Conservation (phyloP, 53 echinoderm and acorn worm genomes). For the Patiria pectinifera region DNA sequence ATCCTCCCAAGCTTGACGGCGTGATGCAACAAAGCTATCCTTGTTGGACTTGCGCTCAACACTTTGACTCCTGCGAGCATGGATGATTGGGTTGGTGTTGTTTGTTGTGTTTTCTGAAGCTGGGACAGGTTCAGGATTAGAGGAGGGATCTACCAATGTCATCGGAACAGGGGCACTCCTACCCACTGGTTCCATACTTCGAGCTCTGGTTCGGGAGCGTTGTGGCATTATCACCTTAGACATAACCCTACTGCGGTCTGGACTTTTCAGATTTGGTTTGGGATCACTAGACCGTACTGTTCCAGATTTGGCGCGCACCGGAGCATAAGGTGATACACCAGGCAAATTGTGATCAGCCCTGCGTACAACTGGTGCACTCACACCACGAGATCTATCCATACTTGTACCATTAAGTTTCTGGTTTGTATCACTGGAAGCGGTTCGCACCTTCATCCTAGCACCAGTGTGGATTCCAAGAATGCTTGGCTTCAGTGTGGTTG, state of each 20-base stretch:
- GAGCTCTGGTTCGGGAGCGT: conserved; percentile 36
- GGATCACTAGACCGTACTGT: conserved; percentile 32
- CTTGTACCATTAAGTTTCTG: conserved; percentile 32
- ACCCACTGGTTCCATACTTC: conserved; percentile 48
- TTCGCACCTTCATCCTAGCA: conserved; percentile 41
- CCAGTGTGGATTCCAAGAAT: conserved; percentile 33
- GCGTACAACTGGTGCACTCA: conserved; percentile 35
- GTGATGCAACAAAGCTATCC: conserved; percentile 71
- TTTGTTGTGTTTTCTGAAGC: neutral
- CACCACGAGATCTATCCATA: conserved; percentile 26
- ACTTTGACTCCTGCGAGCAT: conserved; percentile 41
- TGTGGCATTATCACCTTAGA: conserved; percentile 17
- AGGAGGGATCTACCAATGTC: conserved; percentile 9
- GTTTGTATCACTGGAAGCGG: conserved; percentile 9
- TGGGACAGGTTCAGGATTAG: neutral
- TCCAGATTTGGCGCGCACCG: conserved; percentile 47
- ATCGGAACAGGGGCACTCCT: conserved; percentile 28
- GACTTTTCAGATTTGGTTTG: conserved; percentile 50
- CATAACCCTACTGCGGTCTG: conserved; percentile 43
- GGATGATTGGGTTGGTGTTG: conserved; percentile 25
- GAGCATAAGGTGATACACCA: conserved; percentile 44
- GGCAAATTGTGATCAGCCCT: conserved; percentile 51
- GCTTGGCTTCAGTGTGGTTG: conserved; percentile 19
- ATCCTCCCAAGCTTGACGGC: conserved; percentile 76
- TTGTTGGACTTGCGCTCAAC: conserved; percentile 59